Percentiles rank a stretch among this genome's conserved stretches.
phyloP scores from a whole-genome alignment of 1,140 invertebrate species.

The Drosophila ogumai region DNA sequence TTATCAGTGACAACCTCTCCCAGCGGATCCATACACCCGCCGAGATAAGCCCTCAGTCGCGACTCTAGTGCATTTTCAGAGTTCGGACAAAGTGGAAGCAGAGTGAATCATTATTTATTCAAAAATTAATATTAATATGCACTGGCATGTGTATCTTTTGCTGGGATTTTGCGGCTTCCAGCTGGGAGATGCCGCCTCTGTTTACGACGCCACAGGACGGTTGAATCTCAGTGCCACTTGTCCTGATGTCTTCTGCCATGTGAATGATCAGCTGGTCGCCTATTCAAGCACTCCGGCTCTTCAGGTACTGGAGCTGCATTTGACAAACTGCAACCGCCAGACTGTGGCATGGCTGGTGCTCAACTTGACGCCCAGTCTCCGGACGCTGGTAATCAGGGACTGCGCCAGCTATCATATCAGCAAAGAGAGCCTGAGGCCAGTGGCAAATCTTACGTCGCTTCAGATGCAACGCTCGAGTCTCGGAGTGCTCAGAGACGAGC shows the following conservation, averaged over 20 bases:
- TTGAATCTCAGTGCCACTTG: conserved; percentile 57
- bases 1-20: conserved; percentile 10
- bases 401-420: conserved; percentile 48
- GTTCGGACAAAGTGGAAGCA: conserved; percentile 10
- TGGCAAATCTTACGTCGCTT: conserved; percentile 38
- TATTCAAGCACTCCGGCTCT: conserved; percentile 3
- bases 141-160: conserved; percentile 17
- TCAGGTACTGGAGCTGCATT: conserved; percentile 45
- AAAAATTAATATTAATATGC: conserved; percentile 13
- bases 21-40: conserved; percentile 14
- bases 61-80: conserved; percentile 13
- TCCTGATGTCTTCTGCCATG: conserved; percentile 42
- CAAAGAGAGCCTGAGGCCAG: conserved; percentile 25
- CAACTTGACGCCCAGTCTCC: conserved; percentile 49
- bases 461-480: conserved; percentile 58
- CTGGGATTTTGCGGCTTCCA: conserved; percentile 2
- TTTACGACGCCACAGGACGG: conserved; percentile 9
- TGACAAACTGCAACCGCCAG: conserved; percentile 46
- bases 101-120: neutral
- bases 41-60: neutral
- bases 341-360: conserved; percentile 43
- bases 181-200: neutral
- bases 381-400: conserved; percentile 51
- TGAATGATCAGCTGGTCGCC: conserved; percentile 35
- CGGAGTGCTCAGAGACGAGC: conserved; percentile 23